phyloP scores from a whole-genome alignment of 2,797 vertebrate species.

The Sparidentex hasta region DNA sequence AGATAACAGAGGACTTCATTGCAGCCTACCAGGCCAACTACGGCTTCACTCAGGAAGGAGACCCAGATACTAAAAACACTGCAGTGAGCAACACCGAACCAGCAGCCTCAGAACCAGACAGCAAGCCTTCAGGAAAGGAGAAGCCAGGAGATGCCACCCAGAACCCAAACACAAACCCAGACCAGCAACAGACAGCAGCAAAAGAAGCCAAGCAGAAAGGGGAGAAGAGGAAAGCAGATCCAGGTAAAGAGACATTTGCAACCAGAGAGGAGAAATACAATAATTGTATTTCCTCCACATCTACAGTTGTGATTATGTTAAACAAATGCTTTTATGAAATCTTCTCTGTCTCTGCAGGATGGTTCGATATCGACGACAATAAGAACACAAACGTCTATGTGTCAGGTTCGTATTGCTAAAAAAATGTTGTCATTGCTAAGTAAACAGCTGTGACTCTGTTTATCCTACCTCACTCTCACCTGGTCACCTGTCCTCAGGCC shows the following conservation, averaged over 20 bases:
- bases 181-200: conserved; percentile 37
- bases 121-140: conserved; percentile 48
- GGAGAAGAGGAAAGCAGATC: conserved; percentile 94
- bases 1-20: conserved; percentile 97
- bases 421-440: background rate
- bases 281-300: background rate
- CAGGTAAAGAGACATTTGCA: conserved; percentile 78
- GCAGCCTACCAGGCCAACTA: conserved; percentile 96
- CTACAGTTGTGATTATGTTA: background rate
- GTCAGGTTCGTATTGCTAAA: conserved; percentile 87
- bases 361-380: conserved; percentile 95
- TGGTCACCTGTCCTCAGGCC: conserved; percentile 80
- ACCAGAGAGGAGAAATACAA: background rate
- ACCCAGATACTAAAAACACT: conserved; percentile 74
- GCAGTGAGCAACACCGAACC: conserved; percentile 39
- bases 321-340: background rate
- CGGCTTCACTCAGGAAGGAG: conserved; percentile 88
- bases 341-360: conserved; percentile 84
- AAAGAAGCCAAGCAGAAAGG: conserved; percentile 85
- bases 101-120: conserved; percentile 39
- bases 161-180: conserved; percentile 22
- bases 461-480: background rate
- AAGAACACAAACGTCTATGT: conserved; percentile 98
- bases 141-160: conserved; percentile 24
- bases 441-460: background rate